phyloP scores from a whole-genome alignment of 1,140 invertebrate genomes.

The Neocloeon triangulifer region DNA sequence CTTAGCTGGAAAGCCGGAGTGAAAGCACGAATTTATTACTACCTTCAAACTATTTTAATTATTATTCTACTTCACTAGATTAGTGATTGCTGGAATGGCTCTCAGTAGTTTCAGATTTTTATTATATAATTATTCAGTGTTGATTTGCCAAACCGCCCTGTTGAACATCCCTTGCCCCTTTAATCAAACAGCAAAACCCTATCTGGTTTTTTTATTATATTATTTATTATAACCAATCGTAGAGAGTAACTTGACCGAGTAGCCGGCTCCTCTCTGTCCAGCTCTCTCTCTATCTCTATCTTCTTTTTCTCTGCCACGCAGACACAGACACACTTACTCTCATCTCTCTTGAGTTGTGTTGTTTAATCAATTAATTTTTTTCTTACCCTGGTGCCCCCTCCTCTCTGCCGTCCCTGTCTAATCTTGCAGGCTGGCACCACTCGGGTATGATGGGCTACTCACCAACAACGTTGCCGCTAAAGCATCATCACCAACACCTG shows the following conservation, averaged over 20 bases:
- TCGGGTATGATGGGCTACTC: neutral
- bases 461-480: slow-evolving; percentile 1
- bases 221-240: no score
- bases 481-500: slow-evolving; percentile 12
- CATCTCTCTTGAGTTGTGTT: slow-evolving; percentile 35
- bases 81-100: neutral
- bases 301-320: no score
- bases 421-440: slow-evolving; percentile 16
- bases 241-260: no score
- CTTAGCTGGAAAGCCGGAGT: slow-evolving; percentile 3
- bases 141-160: no score
- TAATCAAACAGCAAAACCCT: no score
- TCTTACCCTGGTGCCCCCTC: slow-evolving; percentile 24
- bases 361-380: slow-evolving; percentile 26
- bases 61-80: slow-evolving; percentile 3
- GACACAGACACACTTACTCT: no score
- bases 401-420: slow-evolving; percentile 18
- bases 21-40: slow-evolving; percentile 2
- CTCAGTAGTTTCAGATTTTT: no score
- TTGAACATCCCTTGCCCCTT: no score
- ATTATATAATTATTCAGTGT: no score
- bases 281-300: slow-evolving; percentile 11
- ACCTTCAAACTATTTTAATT: slow-evolving; percentile 3
- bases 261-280: neutral
- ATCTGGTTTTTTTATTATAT: no score